Conservation (phyloP, 2,888 invertebrate species). For the Hipparchia semele region DNA sequence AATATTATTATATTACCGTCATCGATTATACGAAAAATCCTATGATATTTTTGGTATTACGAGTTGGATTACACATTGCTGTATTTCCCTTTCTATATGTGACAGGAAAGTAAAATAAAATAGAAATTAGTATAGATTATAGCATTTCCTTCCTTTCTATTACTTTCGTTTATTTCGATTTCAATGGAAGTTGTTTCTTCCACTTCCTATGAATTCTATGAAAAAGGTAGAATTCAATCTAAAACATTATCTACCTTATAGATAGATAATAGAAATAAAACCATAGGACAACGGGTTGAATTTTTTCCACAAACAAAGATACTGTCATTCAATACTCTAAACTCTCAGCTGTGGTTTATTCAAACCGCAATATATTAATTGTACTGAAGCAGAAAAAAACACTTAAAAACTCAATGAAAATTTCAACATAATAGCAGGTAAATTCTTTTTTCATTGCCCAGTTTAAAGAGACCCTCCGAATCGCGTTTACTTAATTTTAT, state of each 20-base stretch:
- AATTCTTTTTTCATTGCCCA: conserved; percentile 44
- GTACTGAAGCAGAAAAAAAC: conserved; percentile 55
- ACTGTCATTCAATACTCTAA: conserved; percentile 61
- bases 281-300: conserved; percentile 34
- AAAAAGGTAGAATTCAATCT: conserved; percentile 15
- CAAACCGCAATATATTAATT: conserved; percentile 66
- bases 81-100: neutral
- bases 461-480: conserved; percentile 40
- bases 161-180: conserved; percentile 12
- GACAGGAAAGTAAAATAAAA: neutral
- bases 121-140: neutral
- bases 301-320: conserved; percentile 49
- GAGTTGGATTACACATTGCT: neutral
- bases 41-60: too few species aligned
- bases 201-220: neutral
- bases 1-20: too few species aligned
- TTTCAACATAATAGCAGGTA: conserved; percentile 65
- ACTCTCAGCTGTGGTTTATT: conserved; percentile 58
- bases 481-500: conserved; percentile 33
- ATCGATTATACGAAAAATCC: too few species aligned
- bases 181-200: neutral
- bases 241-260: neutral
- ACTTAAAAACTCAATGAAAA: conserved; percentile 57
- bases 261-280: conserved; percentile 4
- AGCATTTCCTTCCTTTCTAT: neutral